Base-by-base conservation (phyloP, 2,888 invertebrate species). In the Ichneumoninae sp. region DNA sequence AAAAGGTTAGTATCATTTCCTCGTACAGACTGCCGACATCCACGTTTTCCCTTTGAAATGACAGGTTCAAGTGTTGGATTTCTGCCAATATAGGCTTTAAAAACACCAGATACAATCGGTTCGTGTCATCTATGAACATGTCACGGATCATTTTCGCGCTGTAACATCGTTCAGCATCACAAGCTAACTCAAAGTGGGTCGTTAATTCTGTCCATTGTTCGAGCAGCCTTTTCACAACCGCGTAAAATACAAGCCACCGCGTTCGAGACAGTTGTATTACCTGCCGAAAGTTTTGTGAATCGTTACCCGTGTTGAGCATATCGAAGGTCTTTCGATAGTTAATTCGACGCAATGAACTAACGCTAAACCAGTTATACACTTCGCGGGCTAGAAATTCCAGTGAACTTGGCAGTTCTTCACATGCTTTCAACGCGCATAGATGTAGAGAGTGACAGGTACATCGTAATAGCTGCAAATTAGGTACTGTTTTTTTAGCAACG, bases 361-460 rank as follows among this genome's bases (percentile, higher is more conserved):
- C 54, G 26, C 44, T 80, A 62, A 89, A 89, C 88, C 88, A 89
- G 36, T 80, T 88, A 26, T 85, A 85, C 7, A 76, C 85, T 86
- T 89, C 86, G 19, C 75, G 79, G 22, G 87, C 36, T n/a, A 89
- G 52, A 82, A 86, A 89, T n/a, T 89, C 88, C 26, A 89, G 22
- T 36, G 74, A 69, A 70, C 69, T 72, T 5, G 84, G 85, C 19
- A 88, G 62, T 52, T 69, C 86, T 68, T 85, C 77, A 26, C 76
- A 80, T 47, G 88, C 87, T 65, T 86, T 86, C 52, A 84, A 86
- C n/a, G 80, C 70, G 62, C 86, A 88, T 40, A 89, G 77, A 50
- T 88, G 86, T 40, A 89, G 30, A 30, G 87, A 87, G 62, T 88
- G 87, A 70, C 87, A 89, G 19, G 87, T 72, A 62, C 88, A 87